phyloP scores from a whole-genome alignment of 1,140 invertebrate species.

The Macrobrachium rosenbergii region DNA sequence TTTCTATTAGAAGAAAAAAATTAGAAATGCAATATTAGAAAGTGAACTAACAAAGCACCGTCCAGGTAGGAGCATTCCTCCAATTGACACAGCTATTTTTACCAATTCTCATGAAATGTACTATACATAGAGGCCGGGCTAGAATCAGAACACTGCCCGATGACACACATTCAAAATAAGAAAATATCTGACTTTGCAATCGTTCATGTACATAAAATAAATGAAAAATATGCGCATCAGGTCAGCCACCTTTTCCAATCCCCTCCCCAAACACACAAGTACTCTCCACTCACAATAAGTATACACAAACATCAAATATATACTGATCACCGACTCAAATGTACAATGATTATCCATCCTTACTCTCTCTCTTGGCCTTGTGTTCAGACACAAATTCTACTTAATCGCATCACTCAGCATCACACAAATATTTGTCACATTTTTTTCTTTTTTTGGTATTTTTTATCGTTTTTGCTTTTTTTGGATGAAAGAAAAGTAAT shows the following conservation, averaged over 20 bases:
- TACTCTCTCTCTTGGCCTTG: no score
- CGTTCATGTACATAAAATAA: neutral
- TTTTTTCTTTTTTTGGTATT: conserved; percentile 16
- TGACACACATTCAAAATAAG: conserved; percentile 45
- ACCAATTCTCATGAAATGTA: conserved; percentile 39
- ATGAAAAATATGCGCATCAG: no score
- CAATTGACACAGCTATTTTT: conserved; percentile 37
- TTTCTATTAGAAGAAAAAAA: conserved; percentile 45
- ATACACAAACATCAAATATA: no score
- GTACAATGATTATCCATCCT: no score
- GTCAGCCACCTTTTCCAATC: no score
- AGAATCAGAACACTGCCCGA: conserved; percentile 41
- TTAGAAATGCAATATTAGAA: conserved; percentile 41
- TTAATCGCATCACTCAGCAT: no score
- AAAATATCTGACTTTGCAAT: conserved; percentile 37
- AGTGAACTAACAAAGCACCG: conserved; percentile 52
- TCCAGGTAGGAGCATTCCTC: conserved; percentile 43
- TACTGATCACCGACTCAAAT: no score
- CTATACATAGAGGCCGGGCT: neutral
- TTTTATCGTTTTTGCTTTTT: neutral
- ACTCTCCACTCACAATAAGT: no score
- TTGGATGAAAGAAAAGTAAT: conserved; percentile 2
- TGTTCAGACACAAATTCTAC: no score
- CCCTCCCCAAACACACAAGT: no score
- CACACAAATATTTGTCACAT: conserved; percentile 20